Evolutionary conservation across 2,797 vertebrate species (phyloP), one percentile per base, ranked within the genome.

Genomic region (Valencia hispanica): DNA sequence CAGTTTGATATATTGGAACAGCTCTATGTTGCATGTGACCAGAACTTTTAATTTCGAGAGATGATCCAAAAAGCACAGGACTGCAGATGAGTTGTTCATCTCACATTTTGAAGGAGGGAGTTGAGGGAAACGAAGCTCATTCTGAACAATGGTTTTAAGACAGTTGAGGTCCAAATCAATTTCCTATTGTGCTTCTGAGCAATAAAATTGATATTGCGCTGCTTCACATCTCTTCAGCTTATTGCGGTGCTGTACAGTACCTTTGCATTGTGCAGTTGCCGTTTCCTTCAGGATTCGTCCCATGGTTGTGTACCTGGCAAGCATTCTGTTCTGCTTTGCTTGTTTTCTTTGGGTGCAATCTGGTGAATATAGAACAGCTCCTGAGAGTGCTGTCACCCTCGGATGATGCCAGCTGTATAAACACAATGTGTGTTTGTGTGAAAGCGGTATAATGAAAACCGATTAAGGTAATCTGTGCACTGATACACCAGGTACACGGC

Each of bases 371-470:
- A 51, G 85, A 71, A 68, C 65, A 18, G 61, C 68, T 74, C 39
- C 53, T 32, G 57, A 65, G 32, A 73, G 59, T 0, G 2, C 36
- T 1, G 9, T 69, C 72, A 32, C 32, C 61, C 39, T 32, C 45
- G 36, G 34, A 65, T 51, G 14, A 61, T 70, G 70, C 66, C 77
- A 53, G 69, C 27, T 59, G 73, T 74, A 0, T 68, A 75, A 77
- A 81, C 73, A 45, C 39, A 17, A 3, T 32, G 9, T 73, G 68
- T 66, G 32, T 32, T 7, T 73, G 68, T 66, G 32, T 73, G 80
- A 80, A 48, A 20, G 59, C 8, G 3, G 32, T 36, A 34, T 27
- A 84, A 77, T 75, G 32, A 79, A 77, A 78, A 20, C 75, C 48
- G 72, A 75, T 76, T 5, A 70, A 75, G 51, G 79, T 81, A 0